Base-by-base conservation (phyloP, 2,888 invertebrate species). In the Agapetus fuscipes region DNA sequence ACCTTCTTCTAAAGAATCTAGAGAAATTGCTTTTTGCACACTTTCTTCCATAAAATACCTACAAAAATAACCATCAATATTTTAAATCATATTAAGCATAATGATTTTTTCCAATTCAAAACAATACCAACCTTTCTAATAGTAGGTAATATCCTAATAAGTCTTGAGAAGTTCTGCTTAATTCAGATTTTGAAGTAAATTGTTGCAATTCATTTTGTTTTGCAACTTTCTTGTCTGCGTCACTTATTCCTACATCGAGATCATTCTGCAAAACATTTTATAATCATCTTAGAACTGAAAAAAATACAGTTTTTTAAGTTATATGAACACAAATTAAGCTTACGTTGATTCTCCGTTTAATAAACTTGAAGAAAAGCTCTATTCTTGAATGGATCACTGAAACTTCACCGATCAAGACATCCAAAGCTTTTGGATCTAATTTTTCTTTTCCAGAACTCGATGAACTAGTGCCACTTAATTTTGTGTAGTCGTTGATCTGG, bases 31-130 rank as follows among this genome's bases (percentile, higher is more conserved):
- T 64, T 96, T 97, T 31, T 80, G 76, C 1, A 96, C 85, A 54
- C 91, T 95, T 62, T 96, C 94, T 50, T 89, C 85, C 75, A 97
- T 80, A 60, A 93, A 97, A 61, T 86, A 96, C 56, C 76, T 76
- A 39, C 20, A 20, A 20, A 20, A 20, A 20, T 9, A 20, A 20
- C 9, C 4, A 20, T 20, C 9, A 20, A 20, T 20, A 20, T 9
- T 20, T 20, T 6, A 20, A 6, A 9, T 9, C 20, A 20, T n/a
- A n/a, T n/a, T n/a, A n/a, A n/a, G n/a, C n/a, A n/a, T n/a, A n/a
- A n/a, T n/a, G n/a, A n/a, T n/a, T n/a, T n/a, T n/a, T n/a, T n/a
- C n/a, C n/a, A n/a, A n/a, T n/a, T n/a, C n/a, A n/a, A n/a, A n/a
- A n/a, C n/a, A n/a, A n/a, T n/a, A n/a, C n/a, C n/a, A n/a, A 73